A percentile compares a stretch with the other conserved stretches of the same genome.
phyloP scores from a whole-genome alignment of 2,797 vertebrate species.

The Anisognathus igniventris region DNA sequence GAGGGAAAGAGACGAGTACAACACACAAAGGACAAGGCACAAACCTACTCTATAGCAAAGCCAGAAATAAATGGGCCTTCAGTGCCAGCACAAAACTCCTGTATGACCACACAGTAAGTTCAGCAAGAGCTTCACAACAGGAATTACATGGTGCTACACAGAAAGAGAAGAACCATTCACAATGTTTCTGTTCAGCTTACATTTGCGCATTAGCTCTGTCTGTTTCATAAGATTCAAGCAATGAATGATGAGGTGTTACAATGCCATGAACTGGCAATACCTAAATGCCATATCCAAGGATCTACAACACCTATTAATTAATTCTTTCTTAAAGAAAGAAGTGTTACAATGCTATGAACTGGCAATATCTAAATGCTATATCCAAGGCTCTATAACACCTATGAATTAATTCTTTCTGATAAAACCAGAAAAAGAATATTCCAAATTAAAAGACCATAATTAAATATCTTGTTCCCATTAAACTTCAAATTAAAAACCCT shows the following conservation, averaged over 20 bases:
- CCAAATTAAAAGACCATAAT: background rate
- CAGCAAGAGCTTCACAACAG: background rate
- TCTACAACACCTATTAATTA: too few relatives aligned
- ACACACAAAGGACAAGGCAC: fast-evolving
- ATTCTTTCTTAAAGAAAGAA: too few relatives aligned
- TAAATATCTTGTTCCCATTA: background rate
- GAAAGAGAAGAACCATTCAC: background rate
- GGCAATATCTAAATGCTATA: background rate
- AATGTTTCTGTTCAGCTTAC: background rate
- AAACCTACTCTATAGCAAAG: background rate
- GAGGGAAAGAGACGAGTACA: background rate
- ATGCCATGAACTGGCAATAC: background rate
- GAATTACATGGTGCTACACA: background rate
- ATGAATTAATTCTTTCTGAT: background rate
- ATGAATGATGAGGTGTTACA: background rate
- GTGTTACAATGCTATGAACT: background rate
- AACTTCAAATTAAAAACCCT: background rate
- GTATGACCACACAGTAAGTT: background rate
- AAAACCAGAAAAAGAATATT: background rate
- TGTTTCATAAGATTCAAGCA: background rate
- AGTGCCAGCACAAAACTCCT: background rate
- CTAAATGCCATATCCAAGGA: background rate
- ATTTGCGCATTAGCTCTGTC: background rate
- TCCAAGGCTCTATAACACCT: background rate
- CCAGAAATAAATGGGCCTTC: background rate